phyloP scores from a whole-genome alignment of 1,140 invertebrate species.

The Pachyrhynchus sulphureomaculatus region DNA sequence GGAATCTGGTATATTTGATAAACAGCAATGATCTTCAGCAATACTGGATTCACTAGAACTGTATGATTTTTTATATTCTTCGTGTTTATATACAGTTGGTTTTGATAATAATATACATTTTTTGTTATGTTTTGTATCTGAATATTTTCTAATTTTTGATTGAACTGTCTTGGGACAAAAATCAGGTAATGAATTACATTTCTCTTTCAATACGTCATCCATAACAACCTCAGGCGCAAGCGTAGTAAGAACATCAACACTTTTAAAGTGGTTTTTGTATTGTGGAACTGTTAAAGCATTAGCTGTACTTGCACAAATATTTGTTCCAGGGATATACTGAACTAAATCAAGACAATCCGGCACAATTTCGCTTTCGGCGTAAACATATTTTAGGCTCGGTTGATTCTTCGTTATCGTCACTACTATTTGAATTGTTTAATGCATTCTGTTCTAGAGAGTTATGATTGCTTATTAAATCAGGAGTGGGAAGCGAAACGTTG shows the following conservation, averaged over 20 bases:
- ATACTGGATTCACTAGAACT: slow-evolving; percentile 5
- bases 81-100: not conserved
- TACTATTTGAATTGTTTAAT: not conserved
- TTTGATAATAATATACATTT: not conserved
- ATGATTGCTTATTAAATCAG: slow-evolving; percentile 49
- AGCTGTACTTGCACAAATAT: slow-evolving; percentile 4
- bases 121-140: not conserved
- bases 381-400: slow-evolving; percentile 6
- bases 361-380: not conserved
- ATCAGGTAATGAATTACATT: slow-evolving; percentile 3
- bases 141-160: not conserved
- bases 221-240: slow-evolving; percentile 2
- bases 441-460: slow-evolving; percentile 43
- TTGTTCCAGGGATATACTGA: slow-evolving; percentile 4
- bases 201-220: not conserved
- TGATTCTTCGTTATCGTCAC: not conserved
- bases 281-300: slow-evolving; percentile 10
- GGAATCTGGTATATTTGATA: slow-evolving; percentile 38
- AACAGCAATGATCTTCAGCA: slow-evolving; percentile 9
- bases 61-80: not conserved
- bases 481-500: slow-evolving; percentile 43
- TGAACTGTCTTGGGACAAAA: slow-evolving; percentile 1
- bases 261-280: slow-evolving; percentile 2
- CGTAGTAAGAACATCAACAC: slow-evolving; percentile 2
- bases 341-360: slow-evolving; percentile 4